A percentile compares a stretch with the other conserved stretches of the same genome.
These are phyloP conservation scores for Luffia ferchaultella DNA, from an alignment of 2,888 invertebrate species.

Conservation along the genomic window DNA sequence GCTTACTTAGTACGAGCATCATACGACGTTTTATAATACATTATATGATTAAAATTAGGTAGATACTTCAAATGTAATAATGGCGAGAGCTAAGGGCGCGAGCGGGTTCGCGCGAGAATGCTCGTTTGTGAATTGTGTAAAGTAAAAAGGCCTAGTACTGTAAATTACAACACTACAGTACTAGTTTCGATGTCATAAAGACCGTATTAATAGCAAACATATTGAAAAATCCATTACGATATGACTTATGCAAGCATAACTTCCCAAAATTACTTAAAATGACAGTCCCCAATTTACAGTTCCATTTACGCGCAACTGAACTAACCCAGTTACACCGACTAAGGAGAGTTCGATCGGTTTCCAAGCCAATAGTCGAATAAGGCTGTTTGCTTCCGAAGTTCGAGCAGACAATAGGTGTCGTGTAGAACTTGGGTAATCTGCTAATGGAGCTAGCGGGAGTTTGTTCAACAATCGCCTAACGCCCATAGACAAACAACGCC, in stretches of 20 bases:
- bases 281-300: background rate
- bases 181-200: conserved; percentile 2
- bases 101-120: no score
- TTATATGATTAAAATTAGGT: no score
- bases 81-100: no score
- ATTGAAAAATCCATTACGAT: background rate
- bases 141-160: no score
- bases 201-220: background rate
- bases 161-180: conserved; percentile 3
- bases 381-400: background rate
- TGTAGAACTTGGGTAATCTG: background rate
- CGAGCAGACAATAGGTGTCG: background rate
- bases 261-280: background rate
- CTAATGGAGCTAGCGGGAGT: background rate
- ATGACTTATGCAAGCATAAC: background rate
- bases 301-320: background rate
- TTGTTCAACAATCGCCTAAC: background rate
- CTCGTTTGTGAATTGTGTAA: no score
- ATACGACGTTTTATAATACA: no score
- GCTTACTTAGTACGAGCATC: no score
- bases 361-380: background rate
- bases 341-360: background rate
- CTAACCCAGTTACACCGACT: background rate
- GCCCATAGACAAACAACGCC: background rate
- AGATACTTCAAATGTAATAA: no score